These are phyloP conservation scores for Argyrosomus japonicus DNA, from an alignment of 2,113 vertebrate genomes.

Conservation along the genomic window DNA sequence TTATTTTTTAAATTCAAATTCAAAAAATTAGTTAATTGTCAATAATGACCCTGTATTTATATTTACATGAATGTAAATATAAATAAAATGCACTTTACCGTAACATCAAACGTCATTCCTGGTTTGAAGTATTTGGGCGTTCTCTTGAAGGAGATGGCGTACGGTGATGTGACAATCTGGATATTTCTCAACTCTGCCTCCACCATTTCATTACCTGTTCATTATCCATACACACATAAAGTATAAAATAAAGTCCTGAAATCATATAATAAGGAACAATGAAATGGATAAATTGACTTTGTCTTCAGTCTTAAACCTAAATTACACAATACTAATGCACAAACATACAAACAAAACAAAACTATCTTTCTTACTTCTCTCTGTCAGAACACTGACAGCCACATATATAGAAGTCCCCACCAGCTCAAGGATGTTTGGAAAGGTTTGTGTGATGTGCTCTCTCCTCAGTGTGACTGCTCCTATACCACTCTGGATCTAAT, in stretches of 20 bases:
- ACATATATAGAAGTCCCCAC: constrained; percentile 70
- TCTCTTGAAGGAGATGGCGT: constrained; percentile 88
- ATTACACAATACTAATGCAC: neutral
- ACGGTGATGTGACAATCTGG: constrained; percentile 89
- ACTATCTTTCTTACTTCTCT: constrained; percentile 81
- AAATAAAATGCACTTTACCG: constrained; percentile 76
- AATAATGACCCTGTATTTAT: no score
- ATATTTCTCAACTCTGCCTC: constrained; percentile 85
- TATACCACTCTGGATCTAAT: constrained; percentile 63
- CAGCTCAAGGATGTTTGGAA: constrained; percentile 42
- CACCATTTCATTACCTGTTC: constrained; percentile 91
- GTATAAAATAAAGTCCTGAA: no score
- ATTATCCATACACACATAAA: neutral
- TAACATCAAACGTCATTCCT: constrained; percentile 89
- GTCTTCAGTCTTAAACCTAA: no score
- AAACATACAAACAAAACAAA: neutral
- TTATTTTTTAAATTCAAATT: no score
- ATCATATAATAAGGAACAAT: no score
- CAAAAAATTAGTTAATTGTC: no score
- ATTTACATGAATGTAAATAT: neutral
- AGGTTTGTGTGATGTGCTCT: constrained; percentile 51
- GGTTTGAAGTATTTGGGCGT: constrained; percentile 92
- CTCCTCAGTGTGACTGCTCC: constrained; percentile 56
- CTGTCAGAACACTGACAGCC: constrained; percentile 79
- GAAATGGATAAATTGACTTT: no score